Evolutionary conservation across 2,797 vertebrate species (phyloP).

Genomic region (Lepidocolaptes lacrymiger): DNA sequence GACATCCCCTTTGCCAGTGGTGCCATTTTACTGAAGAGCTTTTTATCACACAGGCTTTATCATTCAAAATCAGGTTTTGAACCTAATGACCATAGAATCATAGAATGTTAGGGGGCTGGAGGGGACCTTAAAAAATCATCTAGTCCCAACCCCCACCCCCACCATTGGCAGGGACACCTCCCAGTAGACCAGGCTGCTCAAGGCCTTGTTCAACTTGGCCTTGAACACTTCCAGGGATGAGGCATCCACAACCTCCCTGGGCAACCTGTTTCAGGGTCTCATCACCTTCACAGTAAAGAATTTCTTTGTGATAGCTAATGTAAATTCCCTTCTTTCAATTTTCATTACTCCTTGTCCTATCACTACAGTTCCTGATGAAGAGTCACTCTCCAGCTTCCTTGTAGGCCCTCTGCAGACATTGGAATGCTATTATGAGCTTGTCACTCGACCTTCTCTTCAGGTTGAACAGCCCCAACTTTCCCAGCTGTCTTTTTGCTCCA

Average conservation of each 20-base stretch:
- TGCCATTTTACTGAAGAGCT: background rate
- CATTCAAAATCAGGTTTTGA: background rate
- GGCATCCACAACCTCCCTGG: background rate
- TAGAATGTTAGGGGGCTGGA: background rate
- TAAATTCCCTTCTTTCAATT: background rate
- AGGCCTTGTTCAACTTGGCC: background rate
- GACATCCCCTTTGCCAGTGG: background rate
- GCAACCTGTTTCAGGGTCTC: background rate
- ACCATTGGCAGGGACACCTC: background rate
- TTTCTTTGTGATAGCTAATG: background rate
- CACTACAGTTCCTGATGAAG: background rate
- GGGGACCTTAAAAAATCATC: background rate
- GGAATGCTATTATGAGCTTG: background rate
- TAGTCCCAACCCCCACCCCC: background rate
- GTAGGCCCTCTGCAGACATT: background rate
- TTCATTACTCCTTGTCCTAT: background rate
- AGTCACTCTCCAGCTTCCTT: background rate
- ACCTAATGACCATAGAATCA: background rate
- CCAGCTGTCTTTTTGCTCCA: background rate
- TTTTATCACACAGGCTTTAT: background rate
- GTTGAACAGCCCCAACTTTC: background rate
- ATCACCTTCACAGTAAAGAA: background rate
- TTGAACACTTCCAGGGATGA: background rate
- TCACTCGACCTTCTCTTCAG: background rate
- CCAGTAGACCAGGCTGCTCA: background rate